Conservation (phyloP, 2,888 invertebrate species). For the Amiota minor region DNA sequence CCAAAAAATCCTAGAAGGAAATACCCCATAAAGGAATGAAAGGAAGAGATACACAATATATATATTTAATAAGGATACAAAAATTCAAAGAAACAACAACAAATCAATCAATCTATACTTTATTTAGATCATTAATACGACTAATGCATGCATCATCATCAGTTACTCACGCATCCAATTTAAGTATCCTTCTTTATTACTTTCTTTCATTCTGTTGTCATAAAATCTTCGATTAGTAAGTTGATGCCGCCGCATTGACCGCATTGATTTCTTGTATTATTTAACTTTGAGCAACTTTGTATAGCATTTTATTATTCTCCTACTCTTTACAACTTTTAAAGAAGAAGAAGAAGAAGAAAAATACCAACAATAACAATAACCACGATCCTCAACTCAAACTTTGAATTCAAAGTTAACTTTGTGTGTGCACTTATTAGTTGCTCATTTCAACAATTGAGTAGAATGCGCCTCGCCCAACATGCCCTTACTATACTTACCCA, state of each 20-base stretch:
- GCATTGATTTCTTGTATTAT: constrained; percentile 35
- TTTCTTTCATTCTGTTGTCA: too few species aligned
- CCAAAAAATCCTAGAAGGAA: background rate
- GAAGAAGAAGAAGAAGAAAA: too few species aligned
- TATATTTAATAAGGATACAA: background rate
- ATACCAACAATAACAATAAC: too few species aligned
- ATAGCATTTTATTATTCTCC: constrained; percentile 21
- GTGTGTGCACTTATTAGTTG: constrained; percentile 50
- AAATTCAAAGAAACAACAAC: background rate
- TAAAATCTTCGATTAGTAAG: too few species aligned
- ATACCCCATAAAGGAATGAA: background rate
- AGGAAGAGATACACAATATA: background rate
- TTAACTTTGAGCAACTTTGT: constrained; percentile 62
- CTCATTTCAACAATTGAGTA: constrained; percentile 41
- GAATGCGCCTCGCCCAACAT: background rate
- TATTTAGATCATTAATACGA: constrained; percentile 51
- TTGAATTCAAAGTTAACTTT: constrained; percentile 13
- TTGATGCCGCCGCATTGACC: background rate
- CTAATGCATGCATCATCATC: constrained; percentile 46
- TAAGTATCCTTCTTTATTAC: too few species aligned
- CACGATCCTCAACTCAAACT: too few species aligned
- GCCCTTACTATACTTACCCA: constrained; percentile 15
- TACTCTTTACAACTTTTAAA: background rate
- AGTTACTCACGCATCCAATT: too few species aligned
- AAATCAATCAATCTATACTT: constrained; percentile 45